Percentiles rank a stretch among this genome's conserved stretches.
These are phyloP conservation scores for Triplophysa yarkandensis DNA, from an alignment of 2,797 vertebrate species.

Conservation along the genomic window DNA sequence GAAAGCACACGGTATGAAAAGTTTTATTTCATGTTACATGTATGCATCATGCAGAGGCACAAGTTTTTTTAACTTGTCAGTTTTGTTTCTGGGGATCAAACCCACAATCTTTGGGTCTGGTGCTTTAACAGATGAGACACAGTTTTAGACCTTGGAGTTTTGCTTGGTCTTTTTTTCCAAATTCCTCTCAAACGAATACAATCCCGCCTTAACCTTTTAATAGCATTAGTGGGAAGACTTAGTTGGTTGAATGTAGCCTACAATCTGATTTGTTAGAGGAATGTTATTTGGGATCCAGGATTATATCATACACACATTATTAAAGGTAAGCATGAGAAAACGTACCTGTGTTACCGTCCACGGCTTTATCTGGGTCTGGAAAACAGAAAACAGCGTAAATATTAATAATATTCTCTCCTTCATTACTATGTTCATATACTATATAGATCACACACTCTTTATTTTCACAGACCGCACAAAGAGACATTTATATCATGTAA, in stretches of 20 bases:
- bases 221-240: background rate
- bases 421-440: background rate
- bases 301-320: background rate
- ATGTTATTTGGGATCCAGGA: slow-evolving; percentile 6
- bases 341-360: background rate
- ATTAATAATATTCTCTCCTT: no score
- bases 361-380: background rate
- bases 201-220: background rate
- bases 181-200: background rate
- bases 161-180: background rate
- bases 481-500: background rate
- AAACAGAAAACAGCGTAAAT: background rate
- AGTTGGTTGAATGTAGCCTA: background rate
- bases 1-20: slow-evolving; percentile 5
- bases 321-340: background rate
- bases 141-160: background rate
- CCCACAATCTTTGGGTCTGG: no score
- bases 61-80: no score
- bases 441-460: background rate
- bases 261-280: slow-evolving; percentile 8
- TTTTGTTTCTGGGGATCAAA: no score
- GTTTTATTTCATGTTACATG: background rate
- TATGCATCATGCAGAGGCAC: no score
- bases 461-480: background rate
- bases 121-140: no score